Conservation (phyloP, 92 coral and sea anemone species). For the Paragorgia papillata region DNA sequence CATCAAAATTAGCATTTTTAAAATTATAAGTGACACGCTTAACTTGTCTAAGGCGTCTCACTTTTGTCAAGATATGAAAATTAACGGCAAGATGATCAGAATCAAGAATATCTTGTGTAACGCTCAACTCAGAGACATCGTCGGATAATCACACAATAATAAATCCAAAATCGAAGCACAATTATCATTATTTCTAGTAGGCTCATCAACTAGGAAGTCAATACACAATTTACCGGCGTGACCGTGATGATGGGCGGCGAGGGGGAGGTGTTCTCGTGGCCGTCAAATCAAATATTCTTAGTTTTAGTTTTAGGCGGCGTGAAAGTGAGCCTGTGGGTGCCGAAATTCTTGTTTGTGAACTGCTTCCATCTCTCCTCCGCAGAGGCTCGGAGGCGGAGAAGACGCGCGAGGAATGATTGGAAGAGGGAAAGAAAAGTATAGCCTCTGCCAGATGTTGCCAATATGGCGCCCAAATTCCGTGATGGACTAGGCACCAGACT, state of each 20-base stretch:
- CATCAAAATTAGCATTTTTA: too few relatives aligned
- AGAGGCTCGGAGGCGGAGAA: too few relatives aligned
- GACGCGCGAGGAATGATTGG: too few relatives aligned
- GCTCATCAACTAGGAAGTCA: not conserved
- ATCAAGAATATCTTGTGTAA: conserved; percentile 1
- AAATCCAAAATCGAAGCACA: too few relatives aligned
- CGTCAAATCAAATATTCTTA: not conserved
- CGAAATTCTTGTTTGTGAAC: conserved; percentile 4
- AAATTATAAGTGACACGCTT: conserved; percentile 34
- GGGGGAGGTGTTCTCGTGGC: not conserved
- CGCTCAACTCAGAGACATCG: conserved; percentile 20
- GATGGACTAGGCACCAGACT: too few relatives aligned
- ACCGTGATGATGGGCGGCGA: not conserved
- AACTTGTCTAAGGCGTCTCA: conserved; percentile 13
- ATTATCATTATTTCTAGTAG: too few relatives aligned
- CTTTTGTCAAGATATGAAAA: not conserved
- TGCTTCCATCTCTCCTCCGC: too few relatives aligned
- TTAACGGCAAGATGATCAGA: conserved; percentile 30
- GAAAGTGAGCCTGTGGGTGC: not conserved
- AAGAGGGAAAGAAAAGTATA: too few relatives aligned
- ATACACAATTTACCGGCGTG: not conserved
- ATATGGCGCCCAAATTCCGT: too few relatives aligned
- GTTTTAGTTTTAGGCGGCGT: not conserved
- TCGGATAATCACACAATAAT: conserved; percentile 12
- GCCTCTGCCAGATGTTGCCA: too few relatives aligned